phyloP scores from a whole-genome alignment of 2,888 invertebrate genomes.

The Agrypnus murinus region DNA sequence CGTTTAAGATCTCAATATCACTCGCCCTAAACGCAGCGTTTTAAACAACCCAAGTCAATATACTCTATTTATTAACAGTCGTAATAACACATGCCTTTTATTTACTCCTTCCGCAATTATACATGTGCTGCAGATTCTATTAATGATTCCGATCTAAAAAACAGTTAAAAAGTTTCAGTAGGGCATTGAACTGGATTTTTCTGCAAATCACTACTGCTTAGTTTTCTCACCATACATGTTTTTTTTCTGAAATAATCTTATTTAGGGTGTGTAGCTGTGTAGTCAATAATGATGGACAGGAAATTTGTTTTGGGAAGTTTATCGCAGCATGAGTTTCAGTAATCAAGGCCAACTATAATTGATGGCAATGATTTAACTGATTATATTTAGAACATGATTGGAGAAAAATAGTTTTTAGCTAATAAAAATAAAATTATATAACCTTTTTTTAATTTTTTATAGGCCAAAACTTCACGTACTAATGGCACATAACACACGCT shows the following conservation, averaged over 20 bases:
- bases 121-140: constrained; percentile 10
- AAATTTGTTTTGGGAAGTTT: constrained; percentile 8
- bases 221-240: background rate
- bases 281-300: background rate
- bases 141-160: constrained; percentile 13
- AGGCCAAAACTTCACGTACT: too few species aligned
- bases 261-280: background rate
- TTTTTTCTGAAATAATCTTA: background rate
- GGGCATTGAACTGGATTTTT: constrained; percentile 23
- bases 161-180: background rate
- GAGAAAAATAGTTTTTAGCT: too few species aligned
- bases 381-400: constrained; percentile 7
- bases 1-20: too few species aligned
- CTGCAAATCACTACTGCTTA: background rate
- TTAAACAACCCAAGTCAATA: constrained; percentile 9
- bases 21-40: background rate
- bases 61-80: constrained; percentile 6
- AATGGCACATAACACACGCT: too few species aligned
- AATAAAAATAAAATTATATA: too few species aligned
- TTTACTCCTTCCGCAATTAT: constrained; percentile 27
- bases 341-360: constrained; percentile 18
- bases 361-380: background rate
- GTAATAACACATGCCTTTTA: constrained; percentile 13
- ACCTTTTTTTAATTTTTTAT: too few species aligned
- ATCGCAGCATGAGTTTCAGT: constrained; percentile 10